Evolutionary conservation across 2,888 invertebrate species (phyloP).

Genomic region (Pelosia muscerda): DNA sequence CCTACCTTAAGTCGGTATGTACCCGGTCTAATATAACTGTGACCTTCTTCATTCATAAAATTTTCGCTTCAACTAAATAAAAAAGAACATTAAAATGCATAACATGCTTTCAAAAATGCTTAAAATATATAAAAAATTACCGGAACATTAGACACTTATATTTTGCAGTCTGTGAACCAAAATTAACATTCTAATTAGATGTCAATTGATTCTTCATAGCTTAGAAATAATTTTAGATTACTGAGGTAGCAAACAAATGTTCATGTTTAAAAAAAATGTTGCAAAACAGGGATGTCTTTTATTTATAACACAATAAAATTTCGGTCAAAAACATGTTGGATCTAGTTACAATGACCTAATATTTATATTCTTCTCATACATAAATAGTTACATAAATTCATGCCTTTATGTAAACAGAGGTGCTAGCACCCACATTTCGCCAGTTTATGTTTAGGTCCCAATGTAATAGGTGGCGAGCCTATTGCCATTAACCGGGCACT

Average conservation of each 20-base stretch:
- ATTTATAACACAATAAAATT: too few species aligned
- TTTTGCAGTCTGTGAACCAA: conserved; percentile 10
- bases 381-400: too few species aligned
- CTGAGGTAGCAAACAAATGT: background rate
- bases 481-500: too few species aligned
- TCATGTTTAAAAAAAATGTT: background rate
- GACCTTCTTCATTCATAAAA: background rate
- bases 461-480: too few species aligned
- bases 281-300: too few species aligned
- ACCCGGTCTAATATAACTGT: background rate
- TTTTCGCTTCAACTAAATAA: background rate
- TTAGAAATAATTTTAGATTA: background rate
- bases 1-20: background rate
- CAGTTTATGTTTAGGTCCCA: too few species aligned
- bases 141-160: background rate
- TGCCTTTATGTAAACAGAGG: too few species aligned
- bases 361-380: too few species aligned
- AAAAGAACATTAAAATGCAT: conserved; percentile 11
- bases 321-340: too few species aligned
- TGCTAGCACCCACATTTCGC: too few species aligned
- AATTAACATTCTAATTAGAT: background rate
- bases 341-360: too few species aligned
- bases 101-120: conserved; percentile 41
- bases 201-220: background rate
- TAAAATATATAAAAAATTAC: conserved; percentile 16